Base-by-base conservation (phyloP, 2,113 vertebrate species). In the Benitochromis conjunctus region DNA sequence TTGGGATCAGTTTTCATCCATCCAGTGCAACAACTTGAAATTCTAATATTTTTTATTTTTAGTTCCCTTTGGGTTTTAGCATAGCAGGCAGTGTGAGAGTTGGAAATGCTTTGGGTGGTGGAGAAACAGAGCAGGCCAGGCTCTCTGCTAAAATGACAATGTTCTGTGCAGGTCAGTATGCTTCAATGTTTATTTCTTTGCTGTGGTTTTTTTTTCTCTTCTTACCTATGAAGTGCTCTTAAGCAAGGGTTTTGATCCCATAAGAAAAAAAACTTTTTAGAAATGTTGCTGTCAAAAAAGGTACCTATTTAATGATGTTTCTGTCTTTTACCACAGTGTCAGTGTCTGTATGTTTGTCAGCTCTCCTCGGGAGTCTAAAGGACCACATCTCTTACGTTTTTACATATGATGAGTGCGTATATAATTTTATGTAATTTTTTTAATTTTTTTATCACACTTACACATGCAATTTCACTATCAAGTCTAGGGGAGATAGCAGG, bases 21-120 rank as follows among this genome's bases (percentile, higher is more conserved):
- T 60, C 58, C 16, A 66, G 24, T 48, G 53, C 26, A 31, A 26
- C 66, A 60, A 11, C 29, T 34, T 74, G 8, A 43, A 29, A 9
- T 77, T n/a, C 13, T 34, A 9, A 4, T 26, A 6, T 69, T 34
- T 38, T 87, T 24, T 85, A 29, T 82, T 46, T 10, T 77, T 87
- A 99, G 98, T 95, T 98, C 77, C 96, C 97, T 9, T 6, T 96
- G 41, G 97, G 97, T 62, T 96, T 98, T 81, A 94, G 96, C 0
- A 93, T 97, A 86, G 97, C 97, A 0, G 97, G 90, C 1, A 96
- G 89, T 10, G 95, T 99, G 71, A 92, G 94, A 62, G 97, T 98
- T 84, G 98, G 98, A 81, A 97, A 97, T 7, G 96, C 97, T 8
- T 82, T 98, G 77, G 97, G 98, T 38, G 97, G 95, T 0, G 97